phyloP scores from a whole-genome alignment of 2,888 invertebrate species.

The Lasioglossum zephyrum region DNA sequence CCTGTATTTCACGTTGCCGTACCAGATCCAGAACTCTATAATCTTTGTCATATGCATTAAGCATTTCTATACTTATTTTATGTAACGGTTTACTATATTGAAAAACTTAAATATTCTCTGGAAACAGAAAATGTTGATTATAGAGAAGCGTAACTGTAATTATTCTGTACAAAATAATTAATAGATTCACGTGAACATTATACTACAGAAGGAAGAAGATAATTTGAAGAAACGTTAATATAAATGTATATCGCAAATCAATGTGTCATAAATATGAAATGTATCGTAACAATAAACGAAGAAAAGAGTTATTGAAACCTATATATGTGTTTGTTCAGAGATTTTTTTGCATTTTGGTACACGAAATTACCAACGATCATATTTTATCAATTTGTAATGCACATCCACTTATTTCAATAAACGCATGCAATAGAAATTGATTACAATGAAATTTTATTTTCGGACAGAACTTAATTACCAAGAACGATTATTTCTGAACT shows the following conservation, averaged over 20 bases:
- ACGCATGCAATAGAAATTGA: conserved; percentile 1
- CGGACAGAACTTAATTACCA: not conserved
- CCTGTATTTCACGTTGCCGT: conserved; percentile 77
- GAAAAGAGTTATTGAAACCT: conserved; percentile 18
- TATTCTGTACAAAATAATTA: conserved; percentile 21
- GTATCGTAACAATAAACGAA: not conserved
- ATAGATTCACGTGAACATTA: not conserved
- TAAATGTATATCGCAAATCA: conserved; percentile 10
- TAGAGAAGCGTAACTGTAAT: not conserved
- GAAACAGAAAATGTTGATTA: conserved; percentile 18
- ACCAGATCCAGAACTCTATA: conserved; percentile 73
- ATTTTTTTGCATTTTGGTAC: conserved; percentile 4
- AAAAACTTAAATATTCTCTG: conserved; percentile 48
- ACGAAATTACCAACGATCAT: conserved; percentile 22
- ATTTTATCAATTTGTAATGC: conserved; percentile 15
- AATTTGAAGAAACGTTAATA: conserved; percentile 2
- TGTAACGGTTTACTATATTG: conserved; percentile 35
- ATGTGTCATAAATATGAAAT: not conserved
- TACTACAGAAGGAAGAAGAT: conserved; percentile 9
- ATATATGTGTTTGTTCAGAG: conserved; percentile 11
- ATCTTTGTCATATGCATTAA: conserved; percentile 70
- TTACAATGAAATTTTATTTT: conserved; percentile 11
- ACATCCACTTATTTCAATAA: conserved; percentile 1
- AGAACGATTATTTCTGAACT: not conserved
- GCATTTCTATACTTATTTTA: conserved; percentile 71